Conservation (phyloP, 2,888 invertebrate species). For the Diaperis boleti region DNA sequence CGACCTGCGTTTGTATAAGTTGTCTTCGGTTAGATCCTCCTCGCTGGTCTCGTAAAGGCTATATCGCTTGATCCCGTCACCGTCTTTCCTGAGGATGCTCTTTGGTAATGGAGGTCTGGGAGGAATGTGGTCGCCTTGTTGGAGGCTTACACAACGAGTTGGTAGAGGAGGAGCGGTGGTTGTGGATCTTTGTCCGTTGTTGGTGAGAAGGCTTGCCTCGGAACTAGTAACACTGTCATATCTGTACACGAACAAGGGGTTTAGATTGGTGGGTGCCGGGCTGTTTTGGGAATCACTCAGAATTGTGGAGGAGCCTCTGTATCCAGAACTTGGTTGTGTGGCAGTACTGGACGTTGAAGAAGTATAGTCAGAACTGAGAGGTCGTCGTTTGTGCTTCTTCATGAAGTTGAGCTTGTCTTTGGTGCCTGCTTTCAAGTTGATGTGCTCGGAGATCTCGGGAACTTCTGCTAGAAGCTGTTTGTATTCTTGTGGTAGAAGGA, state of each 20-base stretch:
- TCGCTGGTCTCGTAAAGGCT: conserved; percentile 82
- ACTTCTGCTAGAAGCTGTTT: conserved; percentile 82
- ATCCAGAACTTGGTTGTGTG: conserved; percentile 88
- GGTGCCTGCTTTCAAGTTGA: conserved; percentile 67
- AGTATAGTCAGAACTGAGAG: conserved; percentile 73
- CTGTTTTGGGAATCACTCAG: conserved; percentile 81
- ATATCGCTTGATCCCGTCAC: conserved; percentile 68
- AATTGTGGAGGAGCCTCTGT: conserved; percentile 87
- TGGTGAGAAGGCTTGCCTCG: conserved; percentile 76
- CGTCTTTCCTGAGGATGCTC: conserved; percentile 72
- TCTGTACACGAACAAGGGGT: conserved; percentile 84
- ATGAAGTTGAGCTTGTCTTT: conserved; percentile 56
- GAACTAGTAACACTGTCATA: conserved; percentile 83
- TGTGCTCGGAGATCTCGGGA: conserved; percentile 79
- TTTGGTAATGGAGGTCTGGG: conserved; percentile 80
- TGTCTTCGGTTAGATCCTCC: conserved; percentile 67
- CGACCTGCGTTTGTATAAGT: conserved; percentile 76
- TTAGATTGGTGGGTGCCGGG: conserved; percentile 74
- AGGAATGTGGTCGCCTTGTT: conserved; percentile 73
- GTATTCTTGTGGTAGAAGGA: conserved; percentile 88
- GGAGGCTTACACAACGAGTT: conserved; percentile 76
- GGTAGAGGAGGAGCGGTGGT: conserved; percentile 70
- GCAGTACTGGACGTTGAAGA: conserved; percentile 77
- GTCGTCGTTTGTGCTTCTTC: conserved; percentile 66
- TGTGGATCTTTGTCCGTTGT: conserved; percentile 67